A percentile compares a stretch with the other conserved stretches of the same genome.
These are phyloP conservation scores for Hephaestus fuliginosus DNA, from an alignment of 2,797 vertebrate genomes.

Conservation along the genomic window DNA sequence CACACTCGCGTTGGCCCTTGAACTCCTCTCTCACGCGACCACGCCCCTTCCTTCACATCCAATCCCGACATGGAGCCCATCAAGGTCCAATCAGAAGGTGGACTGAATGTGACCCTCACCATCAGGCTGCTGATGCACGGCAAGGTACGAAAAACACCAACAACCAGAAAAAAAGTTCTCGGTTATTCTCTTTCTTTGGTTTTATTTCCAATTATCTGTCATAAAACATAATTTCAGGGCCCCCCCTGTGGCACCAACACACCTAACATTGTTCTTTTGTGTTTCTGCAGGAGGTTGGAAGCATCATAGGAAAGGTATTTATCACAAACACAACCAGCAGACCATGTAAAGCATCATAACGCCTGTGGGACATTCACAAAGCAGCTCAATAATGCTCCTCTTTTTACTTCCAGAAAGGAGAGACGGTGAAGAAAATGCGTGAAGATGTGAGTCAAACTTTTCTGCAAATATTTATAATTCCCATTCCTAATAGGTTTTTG, in stretches of 20 bases:
- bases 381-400: slow-evolving; percentile 23
- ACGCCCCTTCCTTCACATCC: slow-evolving; percentile 73
- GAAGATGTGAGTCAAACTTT: slow-evolving; percentile 88
- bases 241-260: background rate
- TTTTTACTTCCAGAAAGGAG: slow-evolving; percentile 91
- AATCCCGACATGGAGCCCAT: slow-evolving; percentile 93
- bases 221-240: slow-evolving; percentile 2
- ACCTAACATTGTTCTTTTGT: slow-evolving; percentile 28
- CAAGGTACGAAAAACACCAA: slow-evolving; percentile 79
- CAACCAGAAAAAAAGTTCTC: background rate
- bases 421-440: slow-evolving; percentile 98
- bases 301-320: slow-evolving; percentile 97
- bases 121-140: slow-evolving; percentile 93
- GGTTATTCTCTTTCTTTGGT: background rate
- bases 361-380: background rate
- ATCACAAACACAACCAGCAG: slow-evolving; percentile 42
- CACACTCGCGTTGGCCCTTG: slow-evolving; percentile 74
- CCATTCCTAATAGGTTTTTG: background rate
- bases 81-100: slow-evolving; percentile 95
- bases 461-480: fast-evolving
- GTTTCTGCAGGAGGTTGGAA: slow-evolving; percentile 92
- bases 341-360: slow-evolving; percentile 15
- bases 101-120: slow-evolving; percentile 97
- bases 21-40: slow-evolving; percentile 77
- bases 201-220: slow-evolving; percentile 28